Evolutionary conservation across 1,140 invertebrate genomes (phyloP).

Genomic region (Tenebrio molitor): DNA sequence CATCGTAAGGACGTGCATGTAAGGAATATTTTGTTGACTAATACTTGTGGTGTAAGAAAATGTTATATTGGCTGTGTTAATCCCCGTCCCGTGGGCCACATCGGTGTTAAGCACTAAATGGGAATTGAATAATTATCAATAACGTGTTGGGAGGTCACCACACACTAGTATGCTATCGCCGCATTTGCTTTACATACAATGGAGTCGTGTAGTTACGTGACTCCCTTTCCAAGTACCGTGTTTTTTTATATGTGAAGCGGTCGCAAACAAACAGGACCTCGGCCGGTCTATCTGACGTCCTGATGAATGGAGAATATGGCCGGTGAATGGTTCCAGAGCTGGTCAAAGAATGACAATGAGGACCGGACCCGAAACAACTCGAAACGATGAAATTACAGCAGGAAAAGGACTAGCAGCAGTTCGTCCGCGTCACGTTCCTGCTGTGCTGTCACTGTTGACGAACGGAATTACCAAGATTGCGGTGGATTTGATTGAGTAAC

Average conservation of each 20-base stretch:
- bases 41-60: too few species aligned
- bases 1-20: neutral
- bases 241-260: conserved; percentile 58
- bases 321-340: conserved; percentile 47
- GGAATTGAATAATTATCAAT: conserved; percentile 62
- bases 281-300: conserved; percentile 43
- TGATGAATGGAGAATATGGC: conserved; percentile 58
- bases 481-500: conserved; percentile 62
- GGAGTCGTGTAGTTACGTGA: conserved; percentile 62
- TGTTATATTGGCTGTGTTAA: too few species aligned
- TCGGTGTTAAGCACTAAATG: neutral
- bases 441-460: conserved; percentile 36
- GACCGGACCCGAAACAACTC: conserved; percentile 36
- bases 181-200: conserved; percentile 63
- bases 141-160: conserved; percentile 62
- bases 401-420: neutral
- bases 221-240: conserved; percentile 58
- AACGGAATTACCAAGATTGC: conserved; percentile 51
- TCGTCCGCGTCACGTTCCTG: conserved; percentile 36
- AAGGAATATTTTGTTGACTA: too few species aligned
- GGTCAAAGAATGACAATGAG: conserved; percentile 54
- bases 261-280: conserved; percentile 48
- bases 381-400: conserved; percentile 37
- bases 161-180: conserved; percentile 53
- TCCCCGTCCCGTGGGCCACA: neutral